Evolutionary conservation across 1,140 invertebrate genomes (phyloP), one percentile per base, ranked within the genome.

Genomic region (Calliphora vicina): DNA sequence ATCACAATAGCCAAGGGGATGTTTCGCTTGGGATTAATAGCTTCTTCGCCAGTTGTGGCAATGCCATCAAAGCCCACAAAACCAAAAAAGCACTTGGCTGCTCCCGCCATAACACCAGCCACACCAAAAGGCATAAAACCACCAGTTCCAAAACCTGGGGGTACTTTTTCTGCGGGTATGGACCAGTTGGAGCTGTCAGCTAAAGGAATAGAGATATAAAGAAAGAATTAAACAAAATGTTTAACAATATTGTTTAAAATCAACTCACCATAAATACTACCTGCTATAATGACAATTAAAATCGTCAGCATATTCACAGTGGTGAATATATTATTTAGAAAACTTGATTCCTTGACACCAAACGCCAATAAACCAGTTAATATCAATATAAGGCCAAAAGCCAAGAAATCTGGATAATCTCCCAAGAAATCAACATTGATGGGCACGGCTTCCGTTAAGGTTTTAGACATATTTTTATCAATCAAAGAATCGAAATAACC

Each of bases 11-110:
- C 95, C 73, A 98, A 89, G 1, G 97, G 97, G 76, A 98, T 98
- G 80, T 96, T 94, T 83, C 93, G 93, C 89, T 97, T 95, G 0
- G 97, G 97, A 91, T 97, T 97, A 87, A 96, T 96, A 0, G 96
- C 97, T 91, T 96, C 94, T 86, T 95, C 94, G 2, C 95, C 95
- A 1, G 96, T 97, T 6, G 96, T 97, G 13, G 97, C 97, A 74
- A 98, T 94, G 73, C 94, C 94, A 91, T 98, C 97, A 87, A 98
- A 98, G 71, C 97, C 97, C 9, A 97, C 96, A 88, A 97, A 97
- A 42, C 96, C 97, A 88, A 95, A 98, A 91, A 98, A 98, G 90
- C 97, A 98, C 80, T 96, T 97, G 0, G 97, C 97, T 0, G 97
- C 97, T 0, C 97, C 97, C 0, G 93, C 92, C 93, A 97, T 94